Conservation (phyloP, 2,888 invertebrate species). For the Tenthredo distinguenda region DNA sequence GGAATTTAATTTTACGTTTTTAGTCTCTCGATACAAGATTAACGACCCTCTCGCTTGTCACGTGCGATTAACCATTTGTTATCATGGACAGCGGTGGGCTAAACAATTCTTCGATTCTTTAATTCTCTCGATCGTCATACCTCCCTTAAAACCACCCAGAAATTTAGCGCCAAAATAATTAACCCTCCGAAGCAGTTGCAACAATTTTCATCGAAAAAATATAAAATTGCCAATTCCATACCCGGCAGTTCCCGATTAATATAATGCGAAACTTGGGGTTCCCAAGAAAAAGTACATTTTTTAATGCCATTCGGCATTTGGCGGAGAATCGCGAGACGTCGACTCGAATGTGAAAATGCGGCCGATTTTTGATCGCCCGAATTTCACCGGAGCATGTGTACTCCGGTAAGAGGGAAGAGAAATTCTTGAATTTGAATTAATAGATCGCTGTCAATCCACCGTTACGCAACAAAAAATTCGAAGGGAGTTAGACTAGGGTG, state of each 20-base stretch:
- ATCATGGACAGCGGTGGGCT: neutral
- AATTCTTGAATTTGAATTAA: slow-evolving; percentile 31
- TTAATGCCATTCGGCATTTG: neutral
- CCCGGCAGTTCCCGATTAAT: neutral
- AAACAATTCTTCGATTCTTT: slow-evolving; percentile 38
- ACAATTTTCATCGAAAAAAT: neutral
- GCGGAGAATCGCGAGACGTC: neutral
- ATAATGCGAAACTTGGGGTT: neutral
- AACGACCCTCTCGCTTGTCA: slow-evolving; percentile 28
- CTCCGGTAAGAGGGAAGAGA: neutral
- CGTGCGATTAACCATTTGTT: slow-evolving; percentile 33
- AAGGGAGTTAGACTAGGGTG: neutral
- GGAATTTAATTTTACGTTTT: slow-evolving; percentile 51
- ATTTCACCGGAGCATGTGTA: neutral
- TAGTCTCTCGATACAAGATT: slow-evolving; percentile 45
- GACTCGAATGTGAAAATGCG: neutral
- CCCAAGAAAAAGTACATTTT: neutral
- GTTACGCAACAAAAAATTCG: slow-evolving; percentile 28
- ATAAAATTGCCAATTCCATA: neutral
- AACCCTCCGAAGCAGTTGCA: neutral
- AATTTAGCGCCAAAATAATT: neutral
- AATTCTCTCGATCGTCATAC: neutral
- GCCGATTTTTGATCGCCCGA: neutral
- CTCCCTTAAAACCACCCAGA: neutral
- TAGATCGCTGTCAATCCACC: slow-evolving; percentile 35